Conservation (phyloP, 2,888 invertebrate genomes). For the Dastarcus helophoroides region DNA sequence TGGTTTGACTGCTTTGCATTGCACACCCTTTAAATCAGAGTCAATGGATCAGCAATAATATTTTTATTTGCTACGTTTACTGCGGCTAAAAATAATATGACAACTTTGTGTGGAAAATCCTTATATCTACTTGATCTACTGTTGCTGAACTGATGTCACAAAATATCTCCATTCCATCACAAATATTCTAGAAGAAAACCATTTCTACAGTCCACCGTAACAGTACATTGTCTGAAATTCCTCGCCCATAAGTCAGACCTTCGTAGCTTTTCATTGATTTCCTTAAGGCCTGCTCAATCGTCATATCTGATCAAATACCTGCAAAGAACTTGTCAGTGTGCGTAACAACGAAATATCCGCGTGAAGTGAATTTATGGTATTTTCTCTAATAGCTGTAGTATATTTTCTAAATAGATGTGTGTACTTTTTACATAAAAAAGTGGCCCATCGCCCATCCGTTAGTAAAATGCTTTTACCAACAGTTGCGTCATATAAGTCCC, state of each 20-base stretch:
- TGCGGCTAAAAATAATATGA: conserved; percentile 10
- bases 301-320: conserved; percentile 20
- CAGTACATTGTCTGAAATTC: conserved; percentile 11
- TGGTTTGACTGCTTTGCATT: conserved; percentile 19
- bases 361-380: conserved; percentile 16
- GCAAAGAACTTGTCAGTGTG: conserved; percentile 16
- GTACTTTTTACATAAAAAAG: conserved; percentile 25
- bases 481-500: conserved; percentile 19
- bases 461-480: conserved; percentile 11
- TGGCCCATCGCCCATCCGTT: conserved; percentile 24
- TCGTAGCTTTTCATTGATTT: too few species aligned
- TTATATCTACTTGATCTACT: conserved; percentile 14
- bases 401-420: conserved; percentile 31
- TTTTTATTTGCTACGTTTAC: conserved; percentile 12
- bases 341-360: conserved; percentile 12
- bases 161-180: conserved; percentile 20
- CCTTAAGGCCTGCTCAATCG: conserved; percentile 14
- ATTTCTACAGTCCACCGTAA: conserved; percentile 15
- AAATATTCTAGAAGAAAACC: conserved; percentile 16
- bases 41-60: conserved; percentile 12
- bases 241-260: conserved; percentile 16
- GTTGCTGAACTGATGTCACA: conserved; percentile 14
- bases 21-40: conserved; percentile 19
- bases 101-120: conserved; percentile 14
- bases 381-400: conserved; percentile 18